Conservation (phyloP, 2,113 vertebrate species). For the Tachuris rubrigastra region DNA sequence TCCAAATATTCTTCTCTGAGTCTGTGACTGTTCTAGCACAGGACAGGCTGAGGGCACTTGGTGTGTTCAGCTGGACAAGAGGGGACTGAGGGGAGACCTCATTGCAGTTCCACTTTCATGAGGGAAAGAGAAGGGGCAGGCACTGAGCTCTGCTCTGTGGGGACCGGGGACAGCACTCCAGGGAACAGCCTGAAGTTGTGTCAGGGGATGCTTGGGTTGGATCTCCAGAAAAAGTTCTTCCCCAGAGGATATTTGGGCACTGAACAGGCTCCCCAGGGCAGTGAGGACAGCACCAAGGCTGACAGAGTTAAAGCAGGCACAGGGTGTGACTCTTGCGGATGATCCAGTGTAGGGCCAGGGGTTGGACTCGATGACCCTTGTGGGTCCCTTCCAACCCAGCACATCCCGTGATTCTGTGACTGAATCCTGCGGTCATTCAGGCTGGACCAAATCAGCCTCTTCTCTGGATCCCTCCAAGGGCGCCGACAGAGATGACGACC, state of each 20-base stretch:
- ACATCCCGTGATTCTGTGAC: neutral
- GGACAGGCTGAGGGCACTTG: neutral
- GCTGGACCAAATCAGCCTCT: rapidly evolving
- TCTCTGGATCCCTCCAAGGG: rapidly evolving
- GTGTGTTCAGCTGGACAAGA: neutral
- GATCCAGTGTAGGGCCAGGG: neutral
- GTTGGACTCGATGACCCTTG: neutral
- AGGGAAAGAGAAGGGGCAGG: neutral
- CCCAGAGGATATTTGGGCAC: neutral
- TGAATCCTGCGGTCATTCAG: rapidly evolving
- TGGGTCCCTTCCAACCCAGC: neutral
- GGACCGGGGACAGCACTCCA: neutral
- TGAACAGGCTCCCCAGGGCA: neutral
- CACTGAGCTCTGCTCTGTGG: neutral
- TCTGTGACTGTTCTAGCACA: neutral
- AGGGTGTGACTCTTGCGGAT: neutral
- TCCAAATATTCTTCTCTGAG: rapidly evolving
- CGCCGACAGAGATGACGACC: rapidly evolving
- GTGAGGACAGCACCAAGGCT: neutral
- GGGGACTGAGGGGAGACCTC: neutral
- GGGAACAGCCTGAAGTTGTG: neutral
- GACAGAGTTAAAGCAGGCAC: neutral
- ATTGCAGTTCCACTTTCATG: neutral
- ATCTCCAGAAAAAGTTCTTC: neutral
- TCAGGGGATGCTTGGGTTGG: neutral